A percentile compares a stretch with the other conserved stretches of the same genome.
These are phyloP conservation scores for Ichneumon xanthorius DNA, from an alignment of 2,888 invertebrate species.

Conservation along the genomic window DNA sequence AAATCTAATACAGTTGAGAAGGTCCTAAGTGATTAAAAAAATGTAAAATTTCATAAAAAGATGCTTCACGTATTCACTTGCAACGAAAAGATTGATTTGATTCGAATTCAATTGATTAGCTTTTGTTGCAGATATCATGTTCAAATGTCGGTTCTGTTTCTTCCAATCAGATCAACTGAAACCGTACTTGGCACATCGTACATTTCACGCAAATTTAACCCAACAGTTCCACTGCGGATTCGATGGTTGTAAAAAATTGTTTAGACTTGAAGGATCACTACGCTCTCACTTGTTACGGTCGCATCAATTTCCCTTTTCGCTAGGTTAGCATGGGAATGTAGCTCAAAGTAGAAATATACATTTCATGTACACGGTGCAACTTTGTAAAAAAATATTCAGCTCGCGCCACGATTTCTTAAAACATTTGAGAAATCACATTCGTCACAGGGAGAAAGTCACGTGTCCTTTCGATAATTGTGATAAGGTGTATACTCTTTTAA, in stretches of 20 bases:
- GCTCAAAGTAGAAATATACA: background rate
- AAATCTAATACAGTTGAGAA: too few species aligned
- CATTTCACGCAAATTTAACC: background rate
- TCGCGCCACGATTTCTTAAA: constrained; percentile 32
- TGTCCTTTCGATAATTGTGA: constrained; percentile 55
- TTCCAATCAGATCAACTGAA: background rate
- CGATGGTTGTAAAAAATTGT: constrained; percentile 34
- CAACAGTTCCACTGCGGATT: constrained; percentile 32
- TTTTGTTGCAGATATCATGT: background rate
- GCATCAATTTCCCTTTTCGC: background rate
- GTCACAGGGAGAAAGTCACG: constrained; percentile 32
- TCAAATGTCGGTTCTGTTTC: background rate
- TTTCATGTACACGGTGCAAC: constrained; percentile 17
- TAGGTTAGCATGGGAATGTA: background rate
- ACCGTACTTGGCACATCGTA: constrained; percentile 9
- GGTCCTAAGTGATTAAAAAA: too few species aligned
- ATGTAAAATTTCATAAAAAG: too few species aligned
- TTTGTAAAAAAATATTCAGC: constrained; percentile 46
- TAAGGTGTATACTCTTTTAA: constrained; percentile 54
- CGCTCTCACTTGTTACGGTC: constrained; percentile 29
- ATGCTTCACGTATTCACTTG: too few species aligned
- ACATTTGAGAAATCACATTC: constrained; percentile 64
- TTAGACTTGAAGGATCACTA: constrained; percentile 11
- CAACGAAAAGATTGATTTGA: too few species aligned
- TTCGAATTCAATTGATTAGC: too few species aligned